Evolutionary conservation across 37 sponge, comb jelly and placozoan species (phyloP), one percentile per base, ranked within the genome.

Genomic region (Theonella swinhoei): DNA sequence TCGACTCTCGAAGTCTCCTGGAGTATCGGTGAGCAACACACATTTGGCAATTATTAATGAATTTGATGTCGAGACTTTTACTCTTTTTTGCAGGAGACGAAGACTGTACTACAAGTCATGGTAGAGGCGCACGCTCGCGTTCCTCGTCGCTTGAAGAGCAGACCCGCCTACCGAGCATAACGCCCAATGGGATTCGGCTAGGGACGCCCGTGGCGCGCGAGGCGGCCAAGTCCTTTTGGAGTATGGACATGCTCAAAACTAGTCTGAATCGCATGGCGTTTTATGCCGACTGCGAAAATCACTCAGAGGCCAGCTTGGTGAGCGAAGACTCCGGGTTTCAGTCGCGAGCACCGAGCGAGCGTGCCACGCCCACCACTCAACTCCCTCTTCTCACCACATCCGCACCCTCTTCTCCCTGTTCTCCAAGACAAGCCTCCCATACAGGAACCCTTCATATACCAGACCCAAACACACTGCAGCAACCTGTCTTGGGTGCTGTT

Each of bases 151-250:
- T n/a, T n/a, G n/a, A n/a, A n/a, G n/a, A n/a, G n/a, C n/a, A n/a
- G n/a, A n/a, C n/a, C n/a, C n/a, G n/a, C 1, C 61, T 54, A 1
- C 19, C 28, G 24, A 29, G 28, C 60, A 32, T 26, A 22, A 31
- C 38, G 40, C 1, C 19, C 14, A 32, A 60, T 47, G 80, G 68
- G 4, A 66, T 80, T n/a, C 80, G 0, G 11, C 67, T 83, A 47
- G 75, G 84, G 35, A 63, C 84, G 30, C 43, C 37, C 22, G 54
- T 38, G 4, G 73, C 84, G 17, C 43, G 42, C 29, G 67, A 75
- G 31, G 86, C 86, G 14, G 41, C 79, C 35, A 87, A 87, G 81
- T 80, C 80, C 8, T 87, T 87, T 40, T 87, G 87, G 87, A 80
- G 61, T 68, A 79, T 30, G 36, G 81, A 62, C 28, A 87, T 87